Evolutionary conservation across 2,113 vertebrate species (phyloP).

Genomic region (Malaclemys terrapin): DNA sequence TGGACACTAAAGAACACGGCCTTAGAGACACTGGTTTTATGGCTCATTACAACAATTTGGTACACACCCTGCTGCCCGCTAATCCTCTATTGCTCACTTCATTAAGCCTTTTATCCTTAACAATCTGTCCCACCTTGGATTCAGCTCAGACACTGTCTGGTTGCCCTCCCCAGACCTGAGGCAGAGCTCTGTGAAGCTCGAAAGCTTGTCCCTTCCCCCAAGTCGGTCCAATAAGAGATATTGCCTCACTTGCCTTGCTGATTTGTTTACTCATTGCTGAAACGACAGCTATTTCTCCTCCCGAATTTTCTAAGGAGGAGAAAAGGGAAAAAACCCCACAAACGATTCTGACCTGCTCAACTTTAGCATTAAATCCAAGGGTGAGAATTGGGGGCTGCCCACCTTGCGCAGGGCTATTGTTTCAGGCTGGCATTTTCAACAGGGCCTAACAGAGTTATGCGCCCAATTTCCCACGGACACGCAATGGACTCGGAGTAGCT

Average conservation of each 20-base stretch:
- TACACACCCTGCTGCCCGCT: not conserved
- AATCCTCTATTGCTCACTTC: not conserved
- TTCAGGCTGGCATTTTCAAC: not conserved
- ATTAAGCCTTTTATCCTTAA: not conserved
- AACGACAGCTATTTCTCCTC: not conserved
- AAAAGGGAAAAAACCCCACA: not conserved
- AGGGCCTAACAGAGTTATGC: not conserved
- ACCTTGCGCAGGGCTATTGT: not conserved
- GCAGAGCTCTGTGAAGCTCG: not conserved
- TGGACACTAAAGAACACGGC: not conserved
- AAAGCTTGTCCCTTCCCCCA: not conserved
- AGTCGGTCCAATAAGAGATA: too few species aligned
- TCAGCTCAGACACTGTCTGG: not conserved
- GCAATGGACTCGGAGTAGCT: not conserved
- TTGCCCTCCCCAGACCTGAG: not conserved
- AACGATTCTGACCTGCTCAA: not conserved
- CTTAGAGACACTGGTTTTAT: not conserved
- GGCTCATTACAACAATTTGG: not conserved
- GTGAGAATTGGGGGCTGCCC: not conserved
- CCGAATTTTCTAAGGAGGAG: not conserved
- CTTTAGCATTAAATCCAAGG: not conserved
- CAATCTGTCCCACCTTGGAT: not conserved
- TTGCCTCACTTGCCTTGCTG: too few species aligned
- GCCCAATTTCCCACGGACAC: not conserved
- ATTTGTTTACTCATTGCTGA: not conserved